Percentiles rank a stretch among this genome's conserved stretches.
Conservation (phyloP, 2,797 vertebrate genomes). For the Hypotaenidia okinawae region DNA sequence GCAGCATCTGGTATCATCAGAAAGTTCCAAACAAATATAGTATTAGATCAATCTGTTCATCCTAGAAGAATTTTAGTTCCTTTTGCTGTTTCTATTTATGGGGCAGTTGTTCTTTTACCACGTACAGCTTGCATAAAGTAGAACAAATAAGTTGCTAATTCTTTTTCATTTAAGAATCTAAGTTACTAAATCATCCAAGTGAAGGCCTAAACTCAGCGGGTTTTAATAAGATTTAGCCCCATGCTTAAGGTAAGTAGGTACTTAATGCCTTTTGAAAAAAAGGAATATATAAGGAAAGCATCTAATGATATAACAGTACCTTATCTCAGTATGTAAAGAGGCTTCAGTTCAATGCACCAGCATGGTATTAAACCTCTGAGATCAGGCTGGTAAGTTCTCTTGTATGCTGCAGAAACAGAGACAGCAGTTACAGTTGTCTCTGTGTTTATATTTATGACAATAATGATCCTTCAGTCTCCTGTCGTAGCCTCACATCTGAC, state of each 20-base stretch:
- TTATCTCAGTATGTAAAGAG: not conserved
- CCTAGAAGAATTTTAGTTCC: not conserved
- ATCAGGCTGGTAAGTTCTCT: not conserved
- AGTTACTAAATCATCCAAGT: not conserved
- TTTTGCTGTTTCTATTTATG: not conserved
- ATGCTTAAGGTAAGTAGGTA: not conserved
- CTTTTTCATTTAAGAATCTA: not conserved
- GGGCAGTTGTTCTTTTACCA: not conserved
- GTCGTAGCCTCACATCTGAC: not conserved
- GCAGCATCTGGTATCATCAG: not conserved
- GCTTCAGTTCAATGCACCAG: not conserved
- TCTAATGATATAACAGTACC: not conserved
- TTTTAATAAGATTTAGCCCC: not conserved
- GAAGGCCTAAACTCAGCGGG: not conserved
- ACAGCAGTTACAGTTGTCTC: not conserved
- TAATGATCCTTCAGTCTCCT: not conserved
- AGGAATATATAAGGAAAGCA: not conserved
- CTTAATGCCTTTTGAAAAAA: not conserved
- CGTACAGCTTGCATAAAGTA: not conserved
- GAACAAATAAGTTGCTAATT: not conserved
- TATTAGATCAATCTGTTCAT: not conserved
- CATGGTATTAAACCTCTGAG: not conserved
- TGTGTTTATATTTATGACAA: not conserved
- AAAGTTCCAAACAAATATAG: not conserved
- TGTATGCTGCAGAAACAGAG: not conserved